These are phyloP conservation scores for Craseonycteris thonglongyai DNA, from an alignment of 2,113 vertebrate species.

Conservation along the genomic window DNA sequence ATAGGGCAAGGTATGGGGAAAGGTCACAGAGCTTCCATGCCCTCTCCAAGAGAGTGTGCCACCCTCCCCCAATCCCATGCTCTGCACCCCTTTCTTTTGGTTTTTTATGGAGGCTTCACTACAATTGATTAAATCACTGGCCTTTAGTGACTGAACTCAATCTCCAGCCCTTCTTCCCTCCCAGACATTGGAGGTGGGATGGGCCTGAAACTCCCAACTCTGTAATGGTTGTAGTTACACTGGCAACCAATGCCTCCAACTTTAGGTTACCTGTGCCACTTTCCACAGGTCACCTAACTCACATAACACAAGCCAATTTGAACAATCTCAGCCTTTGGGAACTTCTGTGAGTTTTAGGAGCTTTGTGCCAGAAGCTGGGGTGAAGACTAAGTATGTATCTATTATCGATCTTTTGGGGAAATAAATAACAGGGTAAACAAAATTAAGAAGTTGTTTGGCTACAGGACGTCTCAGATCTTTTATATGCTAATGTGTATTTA, in stretches of 20 bases:
- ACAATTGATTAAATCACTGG: background rate
- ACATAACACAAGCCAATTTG: background rate
- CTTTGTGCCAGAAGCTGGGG: background rate
- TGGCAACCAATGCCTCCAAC: background rate
- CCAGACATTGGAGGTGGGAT: background rate
- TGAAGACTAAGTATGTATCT: background rate
- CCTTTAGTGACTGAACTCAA: background rate
- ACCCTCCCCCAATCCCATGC: background rate
- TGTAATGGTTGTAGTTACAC: background rate
- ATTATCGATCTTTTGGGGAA: background rate
- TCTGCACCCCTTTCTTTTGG: background rate
- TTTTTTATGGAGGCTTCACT: background rate
- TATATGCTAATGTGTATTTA: background rate
- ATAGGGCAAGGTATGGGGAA: background rate
- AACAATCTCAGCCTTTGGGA: background rate
- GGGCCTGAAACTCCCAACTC: background rate
- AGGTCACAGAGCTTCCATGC: rapidly evolving
- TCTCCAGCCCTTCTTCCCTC: background rate
- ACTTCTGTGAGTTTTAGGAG: background rate
- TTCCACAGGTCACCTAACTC: background rate
- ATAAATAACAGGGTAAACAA: background rate
- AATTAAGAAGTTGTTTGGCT: background rate
- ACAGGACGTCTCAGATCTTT: background rate
- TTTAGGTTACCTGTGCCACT: background rate
- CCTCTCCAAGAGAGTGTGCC: background rate